phyloP scores from a whole-genome alignment of 2,888 invertebrate species.

The Cepaea hortensis region DNA sequence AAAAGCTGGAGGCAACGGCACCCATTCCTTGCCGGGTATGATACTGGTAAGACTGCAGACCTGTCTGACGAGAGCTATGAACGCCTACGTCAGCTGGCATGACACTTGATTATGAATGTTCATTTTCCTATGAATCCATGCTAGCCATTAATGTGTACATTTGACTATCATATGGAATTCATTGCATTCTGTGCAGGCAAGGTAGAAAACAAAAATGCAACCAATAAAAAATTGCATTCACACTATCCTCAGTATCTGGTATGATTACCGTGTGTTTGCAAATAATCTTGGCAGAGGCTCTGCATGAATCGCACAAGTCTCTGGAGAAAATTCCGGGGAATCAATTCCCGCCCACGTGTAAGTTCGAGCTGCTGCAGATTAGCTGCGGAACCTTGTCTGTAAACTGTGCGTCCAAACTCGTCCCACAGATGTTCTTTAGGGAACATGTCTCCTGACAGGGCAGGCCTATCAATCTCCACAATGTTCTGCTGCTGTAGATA shows the following conservation, averaged over 20 bases:
- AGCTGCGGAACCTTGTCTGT: conserved; percentile 3
- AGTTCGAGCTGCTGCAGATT: not conserved
- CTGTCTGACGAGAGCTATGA: no score
- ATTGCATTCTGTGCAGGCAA: not conserved
- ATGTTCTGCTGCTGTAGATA: no score
- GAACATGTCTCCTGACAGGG: no score
- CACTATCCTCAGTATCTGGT: not conserved
- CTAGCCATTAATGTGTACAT: not conserved
- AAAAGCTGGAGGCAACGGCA: no score
- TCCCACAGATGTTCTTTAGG: no score
- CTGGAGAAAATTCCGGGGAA: not conserved
- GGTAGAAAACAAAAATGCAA: not conserved
- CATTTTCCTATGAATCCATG: not conserved
- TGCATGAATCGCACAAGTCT: not conserved
- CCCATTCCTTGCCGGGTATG: no score
- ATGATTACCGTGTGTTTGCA: not conserved
- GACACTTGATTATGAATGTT: no score
- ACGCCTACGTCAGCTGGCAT: no score
- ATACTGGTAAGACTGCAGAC: no score
- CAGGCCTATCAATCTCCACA: no score
- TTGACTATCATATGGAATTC: not conserved
- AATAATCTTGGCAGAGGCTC: not conserved
- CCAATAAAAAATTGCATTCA: not conserved
- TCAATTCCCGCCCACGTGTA: not conserved
- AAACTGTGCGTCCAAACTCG: conserved; percentile 5